Conservation (phyloP, 2,113 vertebrate species). For the Brachyhypopomus occidentalis region DNA sequence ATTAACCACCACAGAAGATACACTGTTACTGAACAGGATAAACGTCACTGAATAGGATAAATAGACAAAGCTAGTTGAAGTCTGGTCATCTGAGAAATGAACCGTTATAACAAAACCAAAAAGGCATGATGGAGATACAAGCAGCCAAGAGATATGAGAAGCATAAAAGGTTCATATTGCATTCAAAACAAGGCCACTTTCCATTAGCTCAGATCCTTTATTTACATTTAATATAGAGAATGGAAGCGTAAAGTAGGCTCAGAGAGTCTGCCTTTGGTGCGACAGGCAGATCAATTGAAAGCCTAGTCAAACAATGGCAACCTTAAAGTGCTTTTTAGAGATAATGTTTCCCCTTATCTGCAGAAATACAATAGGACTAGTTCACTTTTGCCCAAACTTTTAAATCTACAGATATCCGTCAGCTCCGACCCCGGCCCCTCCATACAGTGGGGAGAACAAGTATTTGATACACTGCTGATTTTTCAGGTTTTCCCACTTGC, state of each 20-base stretch:
- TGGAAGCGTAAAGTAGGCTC: not conserved
- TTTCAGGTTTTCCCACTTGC: no score
- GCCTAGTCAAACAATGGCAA: conserved; percentile 11
- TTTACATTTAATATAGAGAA: not conserved
- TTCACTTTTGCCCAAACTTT: conserved; percentile 9
- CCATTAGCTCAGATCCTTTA: not conserved
- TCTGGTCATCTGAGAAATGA: not conserved
- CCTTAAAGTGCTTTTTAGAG: conserved; percentile 4
- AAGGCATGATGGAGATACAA: not conserved
- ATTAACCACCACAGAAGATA: not conserved
- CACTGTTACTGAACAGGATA: conserved; percentile 6
- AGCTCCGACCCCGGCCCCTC: not conserved
- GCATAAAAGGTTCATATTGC: not conserved
- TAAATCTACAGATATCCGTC: conserved; percentile 28
- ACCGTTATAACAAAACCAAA: not conserved
- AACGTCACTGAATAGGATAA: not conserved
- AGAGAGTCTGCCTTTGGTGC: not conserved
- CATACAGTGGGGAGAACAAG: no score
- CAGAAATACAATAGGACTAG: conserved; percentile 25
- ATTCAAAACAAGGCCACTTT: not conserved
- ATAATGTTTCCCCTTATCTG: conserved; percentile 5
- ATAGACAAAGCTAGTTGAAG: not conserved
- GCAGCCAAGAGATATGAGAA: not conserved
- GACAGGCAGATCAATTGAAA: not conserved
- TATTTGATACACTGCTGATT: no score